Evolutionary conservation across 2,113 vertebrate genomes (phyloP), one percentile per base, ranked within the genome.

Genomic region (Erinaceus europaeus): DNA sequence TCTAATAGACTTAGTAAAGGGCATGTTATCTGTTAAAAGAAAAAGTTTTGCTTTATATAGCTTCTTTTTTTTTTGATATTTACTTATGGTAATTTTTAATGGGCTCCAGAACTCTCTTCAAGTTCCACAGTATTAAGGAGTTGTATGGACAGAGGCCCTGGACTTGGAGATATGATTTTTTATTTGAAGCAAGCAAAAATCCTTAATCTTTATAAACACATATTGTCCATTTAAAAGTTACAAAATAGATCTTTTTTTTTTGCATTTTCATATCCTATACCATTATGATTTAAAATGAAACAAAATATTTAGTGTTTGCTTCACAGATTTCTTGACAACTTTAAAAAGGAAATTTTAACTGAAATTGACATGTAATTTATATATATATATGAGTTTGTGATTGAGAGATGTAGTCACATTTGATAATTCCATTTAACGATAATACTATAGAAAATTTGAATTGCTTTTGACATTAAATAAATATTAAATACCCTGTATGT

Each of bases 321-420:
- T 86, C 42, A 40, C 1, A 84, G 9, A 13, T 32, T 46, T 38
- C 69, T 57, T 69, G 53, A 11, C 44, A 52, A 29, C 73, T 91
- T 72, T 71, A 81, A 64, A 18, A 88, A 17, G 32, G 13, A 91
- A 64, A 75, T 91, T 88, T 12, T 61, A 67, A 79, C 29, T 67
- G 32, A 48, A 14, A 64, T 50, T 67, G 6, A 0, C 36, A 59
- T 53, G 6, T 61, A 17, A 17, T 62, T n/a, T 65, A 9, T 23
- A 52, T 20, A 52, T 36, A 3, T 12, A 40, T 71, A 44, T 62
- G 10, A 18, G 29, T 32, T n/a, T 48, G 6, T n/a, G 42, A 80
- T 1, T 12, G 34, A 90, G 32, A 69, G 21, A 59, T 15, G 32
- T 44, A 5, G 32, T 18, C 23, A 55, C 11, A 74, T 18, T 71